A percentile compares a stretch with the other conserved stretches of the same genome.
Evolutionary conservation across 2,113 vertebrate species (phyloP).

Genomic region (Mirza zaza): DNA sequence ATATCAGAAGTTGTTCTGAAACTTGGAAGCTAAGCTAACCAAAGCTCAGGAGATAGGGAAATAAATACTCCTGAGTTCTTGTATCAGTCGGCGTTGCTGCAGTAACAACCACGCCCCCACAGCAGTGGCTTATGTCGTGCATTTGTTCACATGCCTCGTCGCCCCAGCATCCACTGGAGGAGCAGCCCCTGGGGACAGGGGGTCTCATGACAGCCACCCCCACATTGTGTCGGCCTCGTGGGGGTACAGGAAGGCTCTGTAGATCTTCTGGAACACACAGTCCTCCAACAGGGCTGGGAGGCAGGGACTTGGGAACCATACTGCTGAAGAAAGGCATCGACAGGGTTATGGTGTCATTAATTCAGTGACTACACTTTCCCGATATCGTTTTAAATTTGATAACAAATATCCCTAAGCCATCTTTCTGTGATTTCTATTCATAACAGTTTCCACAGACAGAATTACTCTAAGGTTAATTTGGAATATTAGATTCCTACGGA

Average conservation of each 20-base stretch:
- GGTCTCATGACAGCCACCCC: neutral
- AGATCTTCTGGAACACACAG: accelerated
- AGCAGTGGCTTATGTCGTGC: neutral
- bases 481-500: neutral
- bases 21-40: neutral
- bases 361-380: neutral
- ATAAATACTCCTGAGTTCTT: neutral
- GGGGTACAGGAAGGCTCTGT: neutral
- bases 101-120: neutral
- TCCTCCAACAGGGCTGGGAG: neutral
- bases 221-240: no score
- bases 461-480: neutral
- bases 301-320: neutral
- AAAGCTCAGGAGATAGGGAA: neutral
- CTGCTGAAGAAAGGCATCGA: neutral
- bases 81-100: neutral
- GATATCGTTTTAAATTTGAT: neutral
- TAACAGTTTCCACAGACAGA: neutral
- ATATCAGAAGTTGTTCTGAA: neutral
- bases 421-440: neutral
- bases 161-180: neutral
- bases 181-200: neutral
- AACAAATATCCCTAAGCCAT: neutral
- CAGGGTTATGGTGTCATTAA: neutral
- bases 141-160: neutral